Base-by-base conservation (phyloP, 1,140 invertebrate genomes). In the Pectinophora gossypiella region DNA sequence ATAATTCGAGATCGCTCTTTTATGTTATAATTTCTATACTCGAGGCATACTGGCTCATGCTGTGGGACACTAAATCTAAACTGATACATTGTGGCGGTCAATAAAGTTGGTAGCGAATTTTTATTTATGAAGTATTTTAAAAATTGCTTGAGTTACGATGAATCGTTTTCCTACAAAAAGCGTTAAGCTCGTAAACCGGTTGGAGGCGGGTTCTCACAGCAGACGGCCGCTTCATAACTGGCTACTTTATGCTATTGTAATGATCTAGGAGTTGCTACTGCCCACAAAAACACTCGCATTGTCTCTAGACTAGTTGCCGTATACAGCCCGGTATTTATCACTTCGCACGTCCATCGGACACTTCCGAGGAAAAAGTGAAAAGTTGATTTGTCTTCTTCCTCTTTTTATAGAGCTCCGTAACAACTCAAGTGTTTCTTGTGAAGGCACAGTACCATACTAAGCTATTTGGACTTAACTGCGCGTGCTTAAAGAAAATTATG, bases 221-320 rank as follows among this genome's bases (percentile, higher is more conserved):
- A 57, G 56, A 62, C 61, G 68, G 62, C 59, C 56, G 69, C 69
- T 76, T 82, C 74, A 81, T 83, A 83, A 83, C 79, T 80, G 72
- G 69, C 75, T 74, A 76, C 72, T 83, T 85, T 78, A 78, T 80
- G 76, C 74, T 80, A 82, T 85, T 83, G 82, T 85, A 78, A 76
- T 80, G 72, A 76, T 77, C 76, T 80, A 78, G 76, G 64, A 68
- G 73, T 56, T 68, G 75, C 70, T 66, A 72, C 65, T 61, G 68
- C 60, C 51, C 50, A 74, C 72, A 83, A 82, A 83, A 85, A 82
- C 72, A 54, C 64, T 64, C 54, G 71, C 74, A 82, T 80, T 81
- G 78, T 82, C 62, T 83, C 56, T 73, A 3, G 65, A 56, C 66
- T 71, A 71, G 64, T 75, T 75, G 59, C 71, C 69, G 60, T 74